These are phyloP conservation scores for Piscicola geometra DNA, from an alignment of 2,888 invertebrate species.

Conservation along the genomic window DNA sequence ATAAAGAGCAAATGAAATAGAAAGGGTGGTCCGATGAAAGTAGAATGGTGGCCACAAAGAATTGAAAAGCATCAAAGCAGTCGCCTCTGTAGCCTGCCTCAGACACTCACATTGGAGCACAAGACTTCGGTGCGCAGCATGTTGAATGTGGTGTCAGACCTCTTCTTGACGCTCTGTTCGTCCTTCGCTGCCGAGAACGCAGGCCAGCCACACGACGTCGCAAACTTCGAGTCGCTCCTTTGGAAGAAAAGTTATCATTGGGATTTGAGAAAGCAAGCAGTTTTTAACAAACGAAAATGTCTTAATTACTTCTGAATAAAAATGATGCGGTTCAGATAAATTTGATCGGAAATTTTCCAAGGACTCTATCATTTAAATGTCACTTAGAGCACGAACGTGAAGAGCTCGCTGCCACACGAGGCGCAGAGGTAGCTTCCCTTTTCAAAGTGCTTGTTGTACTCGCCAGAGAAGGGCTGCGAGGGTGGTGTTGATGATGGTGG, in stretches of 20 bases:
- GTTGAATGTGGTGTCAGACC: conserved; percentile 23
- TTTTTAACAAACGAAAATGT: no score
- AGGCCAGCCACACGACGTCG: conserved; percentile 54
- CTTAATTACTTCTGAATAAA: no score
- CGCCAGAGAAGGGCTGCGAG: conserved; percentile 26
- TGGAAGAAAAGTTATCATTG: neutral
- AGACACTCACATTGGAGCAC: conserved; percentile 14
- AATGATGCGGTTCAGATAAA: no score
- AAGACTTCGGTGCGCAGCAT: conserved; percentile 28
- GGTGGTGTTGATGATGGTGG: no score
- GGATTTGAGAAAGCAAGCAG: neutral
- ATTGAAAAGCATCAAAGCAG: neutral
- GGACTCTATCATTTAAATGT: no score
- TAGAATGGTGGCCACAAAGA: no score
- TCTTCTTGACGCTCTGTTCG: conserved; percentile 11
- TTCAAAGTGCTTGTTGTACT: conserved; percentile 27
- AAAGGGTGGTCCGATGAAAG: no score
- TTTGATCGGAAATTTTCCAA: no score
- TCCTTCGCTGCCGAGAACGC: conserved; percentile 46
- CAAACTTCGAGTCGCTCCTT: conserved; percentile 49
- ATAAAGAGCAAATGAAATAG: neutral
- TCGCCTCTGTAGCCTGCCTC: neutral
- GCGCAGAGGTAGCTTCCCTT: conserved; percentile 11
- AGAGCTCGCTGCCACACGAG: conserved; percentile 31
- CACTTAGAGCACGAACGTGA: conserved; percentile 12